phyloP scores from a whole-genome alignment of 92 coral and sea anemone species.

The Metridium senile region DNA sequence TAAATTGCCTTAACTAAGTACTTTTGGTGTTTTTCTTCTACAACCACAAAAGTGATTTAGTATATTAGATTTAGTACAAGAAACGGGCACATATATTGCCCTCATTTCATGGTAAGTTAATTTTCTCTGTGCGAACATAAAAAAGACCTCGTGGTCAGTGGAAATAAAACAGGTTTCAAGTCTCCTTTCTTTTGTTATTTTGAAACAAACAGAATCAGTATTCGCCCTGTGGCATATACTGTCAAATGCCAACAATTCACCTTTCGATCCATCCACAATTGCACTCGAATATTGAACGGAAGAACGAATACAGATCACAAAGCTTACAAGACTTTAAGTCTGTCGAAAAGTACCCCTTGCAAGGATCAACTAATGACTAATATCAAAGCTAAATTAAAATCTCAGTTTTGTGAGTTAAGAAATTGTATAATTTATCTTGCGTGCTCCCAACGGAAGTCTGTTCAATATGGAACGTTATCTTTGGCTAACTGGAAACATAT shows the following conservation, averaged over 20 bases:
- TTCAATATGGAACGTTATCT: neutral
- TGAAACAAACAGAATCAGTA: neutral
- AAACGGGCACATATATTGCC: neutral
- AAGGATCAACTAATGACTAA: no score
- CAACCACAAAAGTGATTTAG: neutral
- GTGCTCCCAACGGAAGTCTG: neutral
- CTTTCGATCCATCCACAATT: slow-evolving; percentile 26
- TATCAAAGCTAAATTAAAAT: no score
- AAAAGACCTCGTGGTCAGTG: neutral
- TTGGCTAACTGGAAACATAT: slow-evolving; percentile 3
- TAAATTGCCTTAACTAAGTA: slow-evolving; percentile 9
- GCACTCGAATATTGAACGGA: slow-evolving; percentile 17
- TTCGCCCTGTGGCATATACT: slow-evolving; percentile 19
- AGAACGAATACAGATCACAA: neutral
- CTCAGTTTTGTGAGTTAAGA: no score
- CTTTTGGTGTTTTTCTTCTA: neutral
- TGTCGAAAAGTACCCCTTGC: no score
- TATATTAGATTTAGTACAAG: neutral
- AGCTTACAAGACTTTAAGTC: neutral
- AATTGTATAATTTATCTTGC: neutral
- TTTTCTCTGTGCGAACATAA: neutral
- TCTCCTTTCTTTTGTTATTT: neutral
- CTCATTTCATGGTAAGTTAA: neutral
- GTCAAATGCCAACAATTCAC: slow-evolving; percentile 8
- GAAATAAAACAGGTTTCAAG: neutral